Base-by-base conservation (phyloP, 2,113 vertebrate species). In the Terrapene triunguis region DNA sequence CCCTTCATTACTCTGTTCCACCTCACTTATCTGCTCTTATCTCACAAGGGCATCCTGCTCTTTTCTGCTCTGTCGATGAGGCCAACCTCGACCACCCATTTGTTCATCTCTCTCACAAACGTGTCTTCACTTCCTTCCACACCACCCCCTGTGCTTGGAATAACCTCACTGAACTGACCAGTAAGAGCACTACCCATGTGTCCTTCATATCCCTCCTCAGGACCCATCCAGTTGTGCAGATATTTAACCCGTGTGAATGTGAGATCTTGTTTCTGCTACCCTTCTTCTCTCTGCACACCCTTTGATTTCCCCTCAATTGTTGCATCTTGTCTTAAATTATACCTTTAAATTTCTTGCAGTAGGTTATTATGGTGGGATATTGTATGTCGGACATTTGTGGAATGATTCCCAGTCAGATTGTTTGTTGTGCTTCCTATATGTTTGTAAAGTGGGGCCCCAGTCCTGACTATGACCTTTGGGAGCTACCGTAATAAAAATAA, bases 171-270 rank as follows among this genome's bases (percentile, higher is more conserved):
- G 16, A n/a, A 11, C 32, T 72, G 24, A 69, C 44, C 19, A 62
- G 5, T 4, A 48, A 24, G 4, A 59, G 0, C 1, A 19, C 82
- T 2, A 25, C 4, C 2, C 12, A 51, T 35, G 1, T 29, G 22
- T 17, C 7, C 25, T 78, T 50, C 25, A n/a, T 8, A 79, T 17
- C n/a, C 2, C 72, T 1, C 38, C 38, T 83, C 78, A 4, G 2
- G 12, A 81, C 53, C 54, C 47, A 38, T 44, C 29, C 92, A 76
- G 1, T 38, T 74, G 4, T 79, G 22, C 22, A 92, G 50, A 50
- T 54, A 32, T 90, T 89, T 85, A 29, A 11, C 50, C 5, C 55
- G 89, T 47, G 22, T 53, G 44, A 89, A 78, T 9, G 57, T 11
- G 16, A 27, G 11, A 1, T 87, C 90, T 85, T 50, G 17, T 92